Evolutionary conservation across 2,113 vertebrate genomes (phyloP).

Genomic region (Heterotilapia buettikoferi): DNA sequence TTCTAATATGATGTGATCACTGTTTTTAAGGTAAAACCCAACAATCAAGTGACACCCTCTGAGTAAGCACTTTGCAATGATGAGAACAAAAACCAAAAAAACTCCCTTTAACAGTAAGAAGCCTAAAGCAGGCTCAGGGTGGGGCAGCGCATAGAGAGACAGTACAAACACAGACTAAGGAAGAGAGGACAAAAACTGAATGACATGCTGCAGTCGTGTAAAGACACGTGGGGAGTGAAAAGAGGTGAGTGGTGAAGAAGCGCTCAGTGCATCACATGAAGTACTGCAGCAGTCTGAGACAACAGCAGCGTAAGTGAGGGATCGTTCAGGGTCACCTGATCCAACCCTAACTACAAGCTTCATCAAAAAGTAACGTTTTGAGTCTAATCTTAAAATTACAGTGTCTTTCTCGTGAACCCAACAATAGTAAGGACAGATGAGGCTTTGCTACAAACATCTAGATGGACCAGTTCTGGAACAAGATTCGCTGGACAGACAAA

Average conservation of each 20-base stretch:
- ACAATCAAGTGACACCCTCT: too few relatives aligned
- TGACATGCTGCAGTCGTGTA: background rate
- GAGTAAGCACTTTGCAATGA: too few relatives aligned
- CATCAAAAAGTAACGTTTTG: background rate
- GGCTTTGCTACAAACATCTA: background rate
- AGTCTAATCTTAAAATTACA: background rate
- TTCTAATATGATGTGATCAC: too few relatives aligned
- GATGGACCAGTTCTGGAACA: background rate
- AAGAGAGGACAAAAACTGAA: background rate
- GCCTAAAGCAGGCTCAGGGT: background rate
- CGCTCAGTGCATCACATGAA: background rate
- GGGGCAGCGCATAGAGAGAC: background rate
- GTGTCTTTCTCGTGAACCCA: rapidly evolving
- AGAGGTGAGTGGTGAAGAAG: background rate
- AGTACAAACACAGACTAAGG: background rate
- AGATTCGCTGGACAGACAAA: background rate
- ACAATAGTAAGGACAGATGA: rapidly evolving
- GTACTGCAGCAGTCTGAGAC: background rate
- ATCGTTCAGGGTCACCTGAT: background rate
- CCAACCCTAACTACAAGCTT: background rate
- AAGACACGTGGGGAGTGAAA: background rate
- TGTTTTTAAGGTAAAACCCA: too few relatives aligned
- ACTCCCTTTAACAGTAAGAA: background rate
- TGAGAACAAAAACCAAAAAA: background rate
- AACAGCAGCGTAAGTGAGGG: background rate